Base-by-base conservation (phyloP, 2,888 invertebrate species). In the Erannis defoliaria region DNA sequence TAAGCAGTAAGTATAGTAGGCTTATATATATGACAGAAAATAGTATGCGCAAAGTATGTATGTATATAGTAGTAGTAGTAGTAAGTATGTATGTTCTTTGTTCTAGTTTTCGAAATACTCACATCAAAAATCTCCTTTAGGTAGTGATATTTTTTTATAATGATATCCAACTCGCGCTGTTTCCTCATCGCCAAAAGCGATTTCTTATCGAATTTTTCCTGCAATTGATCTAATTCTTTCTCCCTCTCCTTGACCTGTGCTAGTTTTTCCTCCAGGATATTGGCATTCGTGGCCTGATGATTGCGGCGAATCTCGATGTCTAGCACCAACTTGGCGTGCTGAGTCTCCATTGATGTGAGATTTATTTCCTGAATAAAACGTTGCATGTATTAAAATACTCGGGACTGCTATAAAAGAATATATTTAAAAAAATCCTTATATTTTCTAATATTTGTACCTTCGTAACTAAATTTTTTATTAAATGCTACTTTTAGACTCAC, bases 281-380 rank as follows among this genome's bases (percentile, higher is more conserved):
- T 40, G n/a, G 81, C 80, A 68, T 90, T 90, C 72, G 75, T 89
- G 43, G 71, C 88, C 75, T 81, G 93, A 43, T 73, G 86, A 68
- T 74, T 93, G 61, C 82, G 85, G 59, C 89, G 90, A 66, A 89
- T 92, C 74, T 95, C 96, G 55, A 94, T 94, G 76, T 95, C 95
- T 67, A 92, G 86, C 78, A 94, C 81, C 58, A 93, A 79, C 66
- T 93, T 94, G 0, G 94, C 94, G 70, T 94, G 94, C 35, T 91
- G 87, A 70, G 95, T 95, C 78, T 95, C 95, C 70, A 93, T 86
- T 55, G 91, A 80, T 60, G 88, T 87, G 42, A 94, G 72, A 4
- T 86, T 72, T 62, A 95, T 87, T 86, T 95, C 95, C 89, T 94
- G 77, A 6, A 45, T 33, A 9, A 9, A 2, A 4, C 5, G 26